Base-by-base conservation (phyloP, 2,888 invertebrate species). In the Agonopterix heracliana region DNA sequence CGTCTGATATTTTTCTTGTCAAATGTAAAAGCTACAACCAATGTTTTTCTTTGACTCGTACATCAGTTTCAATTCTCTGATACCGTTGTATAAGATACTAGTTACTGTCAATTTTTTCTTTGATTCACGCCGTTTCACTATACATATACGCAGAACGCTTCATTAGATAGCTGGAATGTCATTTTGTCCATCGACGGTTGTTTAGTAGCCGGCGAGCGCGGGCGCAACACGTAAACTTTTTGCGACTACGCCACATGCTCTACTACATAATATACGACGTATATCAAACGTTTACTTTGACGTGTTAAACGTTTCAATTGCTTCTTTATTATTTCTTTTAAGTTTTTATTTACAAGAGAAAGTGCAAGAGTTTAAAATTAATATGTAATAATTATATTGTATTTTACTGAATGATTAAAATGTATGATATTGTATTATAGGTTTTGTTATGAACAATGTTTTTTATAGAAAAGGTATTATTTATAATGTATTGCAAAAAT, bases 301-400 rank as follows among this genome's bases (percentile, higher is more conserved):
- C 51, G 51, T 48, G 51, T 41, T 51, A 53, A 57, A 54, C 53
- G 47, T 47, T 46, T 47, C 34, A 50, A 56, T 38, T 55, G 61
- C 70, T 64, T 65, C 63, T 71, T 65, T 58, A 52, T 59, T 58
- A 52, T 59, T 69, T 78, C 75, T 75, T 73, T 69, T 61, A 51
- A 58, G 60, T 64, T 62, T 60, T 64, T 72, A 72, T 71, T 77
- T 80, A 76, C 80, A 78, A 66, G 81, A 74, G 83, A 83, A 81
- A 82, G 73, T 68, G 35, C 26, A 26, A 26, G 5, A 26, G 3
- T 26, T 26, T 5, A 7, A 26, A 26, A 26, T 26, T 11, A 43
- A 10, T 26, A 26, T 1, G 5, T 26, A 26, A 26, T 26, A 26
- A 26, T 26, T 26, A 26, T 26, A 26, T 26, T 5, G 5, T 26